These are phyloP conservation scores for Chironomus riparius DNA, from an alignment of 2,888 invertebrate genomes.

Conservation along the genomic window DNA sequence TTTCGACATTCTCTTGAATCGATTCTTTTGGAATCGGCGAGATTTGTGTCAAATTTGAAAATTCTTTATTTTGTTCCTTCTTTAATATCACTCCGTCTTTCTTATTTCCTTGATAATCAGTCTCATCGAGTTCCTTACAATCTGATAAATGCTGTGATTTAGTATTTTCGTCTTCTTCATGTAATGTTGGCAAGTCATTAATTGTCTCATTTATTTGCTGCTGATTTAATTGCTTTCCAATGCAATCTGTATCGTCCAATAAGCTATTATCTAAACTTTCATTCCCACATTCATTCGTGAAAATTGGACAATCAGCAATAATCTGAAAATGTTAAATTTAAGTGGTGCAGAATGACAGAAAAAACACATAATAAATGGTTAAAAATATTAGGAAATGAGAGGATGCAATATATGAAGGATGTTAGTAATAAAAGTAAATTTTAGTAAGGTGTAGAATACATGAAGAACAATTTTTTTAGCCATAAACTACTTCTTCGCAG, in stretches of 20 bases:
- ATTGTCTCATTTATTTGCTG: conserved; percentile 30
- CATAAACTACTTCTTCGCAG: background rate
- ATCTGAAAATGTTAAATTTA: conserved; percentile 13
- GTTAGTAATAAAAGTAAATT: background rate
- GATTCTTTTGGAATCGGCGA: conserved; percentile 37
- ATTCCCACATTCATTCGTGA: conserved; percentile 1
- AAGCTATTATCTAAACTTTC: conserved; percentile 1
- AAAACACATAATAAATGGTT: background rate
- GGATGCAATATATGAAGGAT: background rate
- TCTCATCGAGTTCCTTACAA: background rate
- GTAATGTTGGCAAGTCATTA: conserved; percentile 29
- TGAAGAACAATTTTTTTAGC: no score
- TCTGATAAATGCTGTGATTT: background rate
- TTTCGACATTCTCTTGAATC: conserved; percentile 29
- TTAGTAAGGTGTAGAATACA: background rate
- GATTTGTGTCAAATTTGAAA: conserved; percentile 34
- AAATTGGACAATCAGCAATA: conserved; percentile 8
- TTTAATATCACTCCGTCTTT: background rate
- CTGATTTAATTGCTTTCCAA: conserved; percentile 21
- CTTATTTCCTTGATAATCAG: background rate
- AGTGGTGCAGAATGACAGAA: background rate
- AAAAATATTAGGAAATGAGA: background rate
- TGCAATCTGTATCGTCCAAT: background rate
- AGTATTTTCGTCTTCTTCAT: conserved; percentile 12
- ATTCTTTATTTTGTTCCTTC: conserved; percentile 31